Evolutionary conservation across 2,888 invertebrate species (phyloP).

Genomic region (Napeogenes inachia): DNA sequence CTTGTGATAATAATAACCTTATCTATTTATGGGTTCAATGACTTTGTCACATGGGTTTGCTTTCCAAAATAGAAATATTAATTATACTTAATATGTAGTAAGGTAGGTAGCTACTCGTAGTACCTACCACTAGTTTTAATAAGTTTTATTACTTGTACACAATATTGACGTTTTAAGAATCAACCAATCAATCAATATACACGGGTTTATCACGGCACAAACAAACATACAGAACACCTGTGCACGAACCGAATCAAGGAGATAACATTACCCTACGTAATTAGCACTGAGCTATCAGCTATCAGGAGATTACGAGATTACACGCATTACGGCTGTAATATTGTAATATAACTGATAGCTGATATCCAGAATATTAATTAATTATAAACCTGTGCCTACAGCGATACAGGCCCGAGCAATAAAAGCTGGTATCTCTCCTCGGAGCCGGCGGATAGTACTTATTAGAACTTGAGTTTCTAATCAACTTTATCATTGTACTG

Average conservation of each 20-base stretch:
- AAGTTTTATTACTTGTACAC: too few species aligned
- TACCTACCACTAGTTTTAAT: too few species aligned
- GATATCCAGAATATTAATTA: slow-evolving; percentile 25
- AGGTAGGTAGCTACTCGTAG: too few species aligned
- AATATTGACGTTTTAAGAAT: too few species aligned
- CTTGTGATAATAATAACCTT: too few species aligned
- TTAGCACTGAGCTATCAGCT: slow-evolving; percentile 24
- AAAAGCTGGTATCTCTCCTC: too few species aligned
- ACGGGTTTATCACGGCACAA: slow-evolving; percentile 7
- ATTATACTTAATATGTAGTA: too few species aligned
- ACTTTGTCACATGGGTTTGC: too few species aligned
- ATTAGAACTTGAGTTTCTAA: background rate
- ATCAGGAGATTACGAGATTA: slow-evolving; percentile 31
- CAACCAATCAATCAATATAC: too few species aligned
- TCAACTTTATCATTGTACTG: background rate
- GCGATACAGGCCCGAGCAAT: too few species aligned
- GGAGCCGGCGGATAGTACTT: background rate
- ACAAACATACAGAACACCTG: slow-evolving; percentile 26
- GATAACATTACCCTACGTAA: slow-evolving; percentile 20
- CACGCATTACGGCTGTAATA: slow-evolving; percentile 37
- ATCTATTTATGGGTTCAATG: too few species aligned
- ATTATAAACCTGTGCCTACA: slow-evolving; percentile 18
- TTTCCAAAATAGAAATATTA: too few species aligned
- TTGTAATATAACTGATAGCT: slow-evolving; percentile 25
- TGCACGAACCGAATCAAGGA: slow-evolving; percentile 8